Conservation (phyloP, 2,797 vertebrate species). For the Tympanoctomys barrerae region DNA sequence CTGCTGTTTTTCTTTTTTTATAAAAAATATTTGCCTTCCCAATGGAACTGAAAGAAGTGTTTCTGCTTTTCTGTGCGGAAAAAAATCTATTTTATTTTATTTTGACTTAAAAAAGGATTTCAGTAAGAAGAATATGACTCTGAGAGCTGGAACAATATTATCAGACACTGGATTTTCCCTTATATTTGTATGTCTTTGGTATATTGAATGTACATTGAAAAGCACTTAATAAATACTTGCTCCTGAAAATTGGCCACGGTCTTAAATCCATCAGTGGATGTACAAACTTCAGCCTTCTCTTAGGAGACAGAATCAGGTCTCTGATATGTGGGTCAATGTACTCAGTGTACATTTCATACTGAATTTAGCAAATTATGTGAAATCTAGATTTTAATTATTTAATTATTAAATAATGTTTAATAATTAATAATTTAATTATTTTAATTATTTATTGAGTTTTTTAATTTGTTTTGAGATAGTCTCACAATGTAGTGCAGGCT, state of each 20-base stretch:
- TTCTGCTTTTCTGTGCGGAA: neutral
- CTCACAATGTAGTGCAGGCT: neutral
- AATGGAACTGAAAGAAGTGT: neutral
- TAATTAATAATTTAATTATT: neutral
- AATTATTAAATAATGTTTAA: too few relatives aligned
- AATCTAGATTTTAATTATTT: neutral
- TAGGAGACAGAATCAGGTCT: neutral
- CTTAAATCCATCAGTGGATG: neutral
- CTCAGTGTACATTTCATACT: neutral
- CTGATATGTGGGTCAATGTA: neutral
- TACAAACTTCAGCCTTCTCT: neutral
- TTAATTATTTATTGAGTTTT: neutral
- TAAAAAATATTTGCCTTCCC: neutral
- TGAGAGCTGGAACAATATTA: neutral
- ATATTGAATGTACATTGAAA: neutral
- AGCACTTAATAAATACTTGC: constrained; percentile 27
- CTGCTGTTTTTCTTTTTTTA: neutral
- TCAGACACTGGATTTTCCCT: neutral
- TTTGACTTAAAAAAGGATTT: constrained; percentile 7
- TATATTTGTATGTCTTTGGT: constrained; percentile 11
- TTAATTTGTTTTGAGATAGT: too few relatives aligned
- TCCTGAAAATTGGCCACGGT: constrained; percentile 9
- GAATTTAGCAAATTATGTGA: neutral
- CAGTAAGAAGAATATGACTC: constrained; percentile 24
- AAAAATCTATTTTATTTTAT: neutral